Conservation (phyloP, 2,113 vertebrate genomes). For the Corapipo altera region DNA sequence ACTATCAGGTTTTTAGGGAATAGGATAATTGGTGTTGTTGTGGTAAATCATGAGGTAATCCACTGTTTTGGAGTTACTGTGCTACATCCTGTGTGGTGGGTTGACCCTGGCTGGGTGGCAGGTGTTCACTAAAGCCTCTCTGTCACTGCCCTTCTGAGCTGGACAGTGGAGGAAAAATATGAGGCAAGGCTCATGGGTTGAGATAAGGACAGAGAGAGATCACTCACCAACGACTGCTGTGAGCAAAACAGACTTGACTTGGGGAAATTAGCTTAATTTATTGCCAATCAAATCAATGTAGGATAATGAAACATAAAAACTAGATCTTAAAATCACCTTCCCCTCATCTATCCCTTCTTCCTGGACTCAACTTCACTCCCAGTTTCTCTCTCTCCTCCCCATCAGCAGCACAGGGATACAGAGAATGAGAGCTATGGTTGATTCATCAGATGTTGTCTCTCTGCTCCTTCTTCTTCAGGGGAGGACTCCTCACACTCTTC, state of each 20-base stretch:
- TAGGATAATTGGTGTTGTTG: background rate
- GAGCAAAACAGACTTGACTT: background rate
- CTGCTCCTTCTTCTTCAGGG: background rate
- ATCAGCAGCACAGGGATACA: background rate
- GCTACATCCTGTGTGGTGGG: background rate
- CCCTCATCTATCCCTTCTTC: background rate
- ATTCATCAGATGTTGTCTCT: background rate
- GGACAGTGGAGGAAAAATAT: background rate
- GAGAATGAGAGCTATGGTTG: background rate
- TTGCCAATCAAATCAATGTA: background rate
- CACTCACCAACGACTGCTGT: fast-evolving
- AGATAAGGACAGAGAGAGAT: background rate
- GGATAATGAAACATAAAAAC: background rate
- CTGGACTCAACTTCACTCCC: background rate
- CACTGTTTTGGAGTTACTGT: fast-evolving
- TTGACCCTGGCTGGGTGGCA: background rate
- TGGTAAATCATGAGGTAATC: background rate
- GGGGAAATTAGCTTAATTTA: background rate
- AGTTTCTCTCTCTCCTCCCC: background rate
- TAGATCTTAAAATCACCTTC: background rate
- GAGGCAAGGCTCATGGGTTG: fast-evolving
- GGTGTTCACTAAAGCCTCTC: background rate
- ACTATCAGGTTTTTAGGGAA: background rate
- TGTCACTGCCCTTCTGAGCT: background rate
- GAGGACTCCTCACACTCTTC: background rate